Evolutionary conservation across 2,888 invertebrate species (phyloP).

Genomic region (Mythimna albipuncta): DNA sequence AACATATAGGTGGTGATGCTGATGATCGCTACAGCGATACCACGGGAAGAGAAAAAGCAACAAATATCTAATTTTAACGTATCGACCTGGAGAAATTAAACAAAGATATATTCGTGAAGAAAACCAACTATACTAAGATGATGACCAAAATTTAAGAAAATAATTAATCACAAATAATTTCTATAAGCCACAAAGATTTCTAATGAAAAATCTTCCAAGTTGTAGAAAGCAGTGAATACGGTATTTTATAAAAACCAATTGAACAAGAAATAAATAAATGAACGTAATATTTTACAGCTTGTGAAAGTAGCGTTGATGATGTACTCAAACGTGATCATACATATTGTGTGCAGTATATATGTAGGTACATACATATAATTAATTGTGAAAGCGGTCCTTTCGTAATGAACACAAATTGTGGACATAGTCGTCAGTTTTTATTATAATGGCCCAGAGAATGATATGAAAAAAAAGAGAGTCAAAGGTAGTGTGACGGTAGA

Average conservation of each 20-base stretch:
- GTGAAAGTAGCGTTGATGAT: slow-evolving; percentile 42
- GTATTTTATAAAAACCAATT: slow-evolving; percentile 16
- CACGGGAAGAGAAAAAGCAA: too few relatives aligned
- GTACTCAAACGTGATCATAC: slow-evolving; percentile 37
- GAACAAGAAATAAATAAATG: slow-evolving; percentile 20
- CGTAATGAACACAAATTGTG: slow-evolving; percentile 7
- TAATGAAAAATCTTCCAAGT: not conserved
- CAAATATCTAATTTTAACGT: too few relatives aligned
- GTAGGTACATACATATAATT: not conserved
- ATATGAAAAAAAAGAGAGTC: too few relatives aligned
- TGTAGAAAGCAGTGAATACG: slow-evolving; percentile 13
- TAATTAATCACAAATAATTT: not conserved
- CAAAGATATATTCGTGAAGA: not conserved
- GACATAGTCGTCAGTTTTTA: not conserved
- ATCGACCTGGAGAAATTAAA: not conserved
- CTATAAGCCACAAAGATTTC: not conserved
- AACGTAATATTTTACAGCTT: slow-evolving; percentile 35
- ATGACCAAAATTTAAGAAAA: not conserved
- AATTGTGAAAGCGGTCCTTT: slow-evolving; percentile 41
- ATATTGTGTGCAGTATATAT: slow-evolving; percentile 29
- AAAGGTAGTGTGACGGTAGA: too few relatives aligned
- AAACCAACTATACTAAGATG: not conserved
- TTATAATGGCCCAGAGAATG: too few relatives aligned
- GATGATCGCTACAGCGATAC: too few relatives aligned
- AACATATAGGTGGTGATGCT: too few relatives aligned